These are phyloP conservation scores for Aproaerema taeniolella DNA, from an alignment of 2,888 invertebrate species.

Conservation along the genomic window DNA sequence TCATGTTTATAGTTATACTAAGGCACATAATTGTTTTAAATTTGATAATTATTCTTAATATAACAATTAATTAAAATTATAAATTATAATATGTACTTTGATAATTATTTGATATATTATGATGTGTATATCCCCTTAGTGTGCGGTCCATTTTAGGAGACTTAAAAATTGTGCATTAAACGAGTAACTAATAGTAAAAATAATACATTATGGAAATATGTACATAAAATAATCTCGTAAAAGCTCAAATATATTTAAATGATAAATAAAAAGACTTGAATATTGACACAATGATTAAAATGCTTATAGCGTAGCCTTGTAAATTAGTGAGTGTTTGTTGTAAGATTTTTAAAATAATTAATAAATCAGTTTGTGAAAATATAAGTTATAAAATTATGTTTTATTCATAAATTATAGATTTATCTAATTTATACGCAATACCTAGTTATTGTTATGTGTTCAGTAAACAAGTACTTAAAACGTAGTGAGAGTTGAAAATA, in stretches of 20 bases:
- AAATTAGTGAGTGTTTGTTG: constrained; percentile 53
- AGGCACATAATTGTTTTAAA: no score
- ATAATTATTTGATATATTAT: no score
- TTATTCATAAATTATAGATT: constrained; percentile 43
- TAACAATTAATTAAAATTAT: no score
- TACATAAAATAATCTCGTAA: constrained; percentile 65
- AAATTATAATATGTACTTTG: no score
- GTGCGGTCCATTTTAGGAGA: constrained; percentile 76
- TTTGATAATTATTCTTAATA: no score
- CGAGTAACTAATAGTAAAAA: constrained; percentile 52
- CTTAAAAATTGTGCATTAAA: constrained; percentile 75
- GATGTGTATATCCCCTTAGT: constrained; percentile 52
- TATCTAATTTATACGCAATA: constrained; percentile 37
- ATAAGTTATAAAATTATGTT: constrained; percentile 40
- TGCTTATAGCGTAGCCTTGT: constrained; percentile 59
- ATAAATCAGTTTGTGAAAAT: constrained; percentile 45
- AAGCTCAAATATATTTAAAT: constrained; percentile 71
- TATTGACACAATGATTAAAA: constrained; percentile 52
- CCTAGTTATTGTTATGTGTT: constrained; percentile 62
- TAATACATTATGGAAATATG: constrained; percentile 45
- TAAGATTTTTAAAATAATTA: constrained; percentile 28
- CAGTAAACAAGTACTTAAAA: constrained; percentile 40
- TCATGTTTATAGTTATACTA: no score
- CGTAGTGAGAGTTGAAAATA: constrained; percentile 9
- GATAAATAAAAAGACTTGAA: constrained; percentile 66